Conservation (phyloP, 2,888 invertebrate genomes). For the Pollenia amentaria region DNA sequence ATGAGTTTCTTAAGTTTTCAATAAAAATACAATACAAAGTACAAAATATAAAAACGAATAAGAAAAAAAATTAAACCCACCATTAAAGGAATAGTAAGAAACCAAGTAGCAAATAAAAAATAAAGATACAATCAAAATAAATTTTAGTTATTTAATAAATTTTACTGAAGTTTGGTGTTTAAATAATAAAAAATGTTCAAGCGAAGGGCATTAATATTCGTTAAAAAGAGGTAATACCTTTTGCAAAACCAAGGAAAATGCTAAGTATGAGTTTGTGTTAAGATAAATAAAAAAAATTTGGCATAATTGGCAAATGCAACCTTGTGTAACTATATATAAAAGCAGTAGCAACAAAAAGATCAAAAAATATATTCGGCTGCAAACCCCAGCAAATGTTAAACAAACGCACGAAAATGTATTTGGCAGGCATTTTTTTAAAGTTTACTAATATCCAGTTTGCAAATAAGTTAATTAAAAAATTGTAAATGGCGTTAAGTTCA, state of each 20-base stretch:
- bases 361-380: constrained; percentile 31
- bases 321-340: constrained; percentile 40
- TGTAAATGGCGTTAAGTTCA: background rate
- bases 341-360: constrained; percentile 31
- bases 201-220: background rate
- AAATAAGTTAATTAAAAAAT: no score
- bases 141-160: constrained; percentile 30
- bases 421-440: background rate
- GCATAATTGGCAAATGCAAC: constrained; percentile 55
- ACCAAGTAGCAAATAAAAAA: constrained; percentile 27
- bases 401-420: background rate
- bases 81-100: constrained; percentile 42
- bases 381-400: background rate
- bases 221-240: constrained; percentile 52
- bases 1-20: background rate
- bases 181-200: constrained; percentile 3
- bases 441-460: no score
- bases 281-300: background rate
- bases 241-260: background rate
- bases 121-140: constrained; percentile 13
- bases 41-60: constrained; percentile 19
- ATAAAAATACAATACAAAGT: constrained; percentile 28
- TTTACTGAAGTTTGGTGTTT: constrained; percentile 7
- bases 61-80: constrained; percentile 41
- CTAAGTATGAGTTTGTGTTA: background rate